These are phyloP conservation scores for Epinotia demarniana DNA, from an alignment of 2,888 invertebrate species.

Conservation along the genomic window DNA sequence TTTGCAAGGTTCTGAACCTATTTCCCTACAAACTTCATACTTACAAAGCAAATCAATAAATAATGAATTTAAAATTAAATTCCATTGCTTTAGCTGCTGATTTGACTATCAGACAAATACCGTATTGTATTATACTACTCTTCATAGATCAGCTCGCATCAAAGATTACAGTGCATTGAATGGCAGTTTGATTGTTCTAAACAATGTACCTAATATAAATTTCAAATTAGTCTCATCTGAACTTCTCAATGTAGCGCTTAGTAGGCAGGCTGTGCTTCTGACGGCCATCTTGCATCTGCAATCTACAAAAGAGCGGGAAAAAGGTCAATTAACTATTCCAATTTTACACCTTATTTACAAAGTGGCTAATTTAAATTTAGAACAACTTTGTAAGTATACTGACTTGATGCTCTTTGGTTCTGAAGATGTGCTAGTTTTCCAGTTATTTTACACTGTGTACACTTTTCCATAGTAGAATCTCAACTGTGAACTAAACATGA, in stretches of 20 bases:
- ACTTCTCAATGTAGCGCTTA: constrained; percentile 65
- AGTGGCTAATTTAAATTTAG: too few species aligned
- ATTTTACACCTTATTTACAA: background rate
- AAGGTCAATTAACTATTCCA: background rate
- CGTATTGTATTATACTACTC: constrained; percentile 50
- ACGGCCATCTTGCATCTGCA: constrained; percentile 47
- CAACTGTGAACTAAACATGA: background rate
- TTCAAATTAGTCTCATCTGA: constrained; percentile 68
- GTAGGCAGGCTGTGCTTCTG: constrained; percentile 58
- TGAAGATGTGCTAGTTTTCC: background rate
- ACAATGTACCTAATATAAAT: constrained; percentile 66
- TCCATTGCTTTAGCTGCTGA: too few species aligned
- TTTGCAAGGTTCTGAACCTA: too few species aligned
- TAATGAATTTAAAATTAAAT: too few species aligned
- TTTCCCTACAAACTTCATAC: too few species aligned
- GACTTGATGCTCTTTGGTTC: background rate
- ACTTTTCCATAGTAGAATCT: background rate
- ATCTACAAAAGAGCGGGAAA: background rate
- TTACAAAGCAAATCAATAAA: too few species aligned
- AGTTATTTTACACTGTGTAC: constrained; percentile 6
- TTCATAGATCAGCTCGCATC: constrained; percentile 46
- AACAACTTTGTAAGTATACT: background rate
- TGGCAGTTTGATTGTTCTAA: constrained; percentile 64
- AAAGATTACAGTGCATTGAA: constrained; percentile 54
- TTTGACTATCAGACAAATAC: background rate